Conservation (phyloP, 2,113 vertebrate genomes). For the Cygnus buccinator region DNA sequence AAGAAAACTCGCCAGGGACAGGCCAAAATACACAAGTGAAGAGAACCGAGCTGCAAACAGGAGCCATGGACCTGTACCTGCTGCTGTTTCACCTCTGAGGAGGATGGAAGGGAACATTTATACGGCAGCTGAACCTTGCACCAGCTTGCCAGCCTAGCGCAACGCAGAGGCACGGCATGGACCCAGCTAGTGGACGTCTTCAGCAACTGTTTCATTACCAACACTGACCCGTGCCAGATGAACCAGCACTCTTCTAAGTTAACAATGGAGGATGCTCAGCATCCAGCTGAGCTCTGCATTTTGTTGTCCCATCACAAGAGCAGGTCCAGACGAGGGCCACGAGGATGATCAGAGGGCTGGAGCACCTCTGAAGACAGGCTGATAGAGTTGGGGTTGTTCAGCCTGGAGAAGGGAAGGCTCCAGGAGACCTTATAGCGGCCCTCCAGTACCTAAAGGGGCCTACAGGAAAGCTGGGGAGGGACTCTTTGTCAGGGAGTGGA, state of each 20-base stretch:
- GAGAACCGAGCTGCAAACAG: background rate
- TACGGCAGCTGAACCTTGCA: accelerated
- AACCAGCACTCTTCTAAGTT: background rate
- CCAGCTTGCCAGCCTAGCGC: background rate
- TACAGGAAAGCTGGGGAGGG: no score
- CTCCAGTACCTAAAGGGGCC: no score
- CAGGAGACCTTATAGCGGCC: no score
- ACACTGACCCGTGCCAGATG: background rate
- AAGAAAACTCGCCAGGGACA: background rate
- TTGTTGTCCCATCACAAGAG: background rate
- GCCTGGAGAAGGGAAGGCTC: no score
- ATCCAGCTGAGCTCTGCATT: background rate
- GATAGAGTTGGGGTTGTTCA: no score
- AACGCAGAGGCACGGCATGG: background rate
- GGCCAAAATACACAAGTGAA: background rate
- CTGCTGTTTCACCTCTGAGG: background rate
- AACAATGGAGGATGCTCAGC: background rate
- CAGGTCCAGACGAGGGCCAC: background rate
- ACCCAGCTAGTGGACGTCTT: background rate
- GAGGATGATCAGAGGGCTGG: no score
- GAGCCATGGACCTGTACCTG: background rate
- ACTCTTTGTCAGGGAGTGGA: no score
- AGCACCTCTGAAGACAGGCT: no score
- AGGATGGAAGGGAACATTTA: background rate
- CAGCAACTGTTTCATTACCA: background rate